Base-by-base conservation (phyloP, 2,888 invertebrate species). In the Saturnia japonica region DNA sequence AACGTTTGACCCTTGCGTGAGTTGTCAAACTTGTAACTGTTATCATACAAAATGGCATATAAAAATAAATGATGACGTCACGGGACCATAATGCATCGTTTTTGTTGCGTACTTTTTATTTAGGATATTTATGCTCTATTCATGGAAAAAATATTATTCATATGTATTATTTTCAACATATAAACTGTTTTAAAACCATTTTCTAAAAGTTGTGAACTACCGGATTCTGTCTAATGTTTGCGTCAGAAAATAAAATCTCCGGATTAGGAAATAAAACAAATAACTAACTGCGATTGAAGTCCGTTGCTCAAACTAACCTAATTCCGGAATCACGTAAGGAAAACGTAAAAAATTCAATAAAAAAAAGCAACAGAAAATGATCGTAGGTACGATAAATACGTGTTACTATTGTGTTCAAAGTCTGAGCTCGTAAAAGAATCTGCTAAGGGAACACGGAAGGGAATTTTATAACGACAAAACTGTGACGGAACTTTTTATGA, bases 371-470 rank as follows among this genome's bases (percentile, higher is more conserved):
- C 40, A 62, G 28, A 14, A 34, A 25, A 62, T 11, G 60, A 62
- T 62, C 60, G 60, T n/a, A n/a, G n/a, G n/a, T 25, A n/a, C 54
- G 22, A 57, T 57, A 64, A 40, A 64, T 64, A 64, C 64, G 64
- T 40, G 64, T 34, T 40, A 57, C 34, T n/a, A 64, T 64, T 64
- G 64, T 64, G 40, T 34, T 64, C 64, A 64, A 64, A 64, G 64
- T 40, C 19, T 64, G 40, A 9, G 34, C 40, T 64, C 64, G 64
- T 64, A 64, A 64, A 64, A n/a, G 19, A 54, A 7, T 25, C 34
- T 40, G 64, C 9, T 64, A 16, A 64, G 64, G 40, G 40, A 25
- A 64, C 64, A 34, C 34, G 64, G 64, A 64, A 64, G 64, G 64
- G 40, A 64, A 34, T 40, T 64, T 64, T 64, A 34, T 40, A 64